Evolutionary conservation across 1,140 invertebrate species (phyloP), one percentile per base, ranked within the genome.

Genomic region (Penaeus vannamei): DNA sequence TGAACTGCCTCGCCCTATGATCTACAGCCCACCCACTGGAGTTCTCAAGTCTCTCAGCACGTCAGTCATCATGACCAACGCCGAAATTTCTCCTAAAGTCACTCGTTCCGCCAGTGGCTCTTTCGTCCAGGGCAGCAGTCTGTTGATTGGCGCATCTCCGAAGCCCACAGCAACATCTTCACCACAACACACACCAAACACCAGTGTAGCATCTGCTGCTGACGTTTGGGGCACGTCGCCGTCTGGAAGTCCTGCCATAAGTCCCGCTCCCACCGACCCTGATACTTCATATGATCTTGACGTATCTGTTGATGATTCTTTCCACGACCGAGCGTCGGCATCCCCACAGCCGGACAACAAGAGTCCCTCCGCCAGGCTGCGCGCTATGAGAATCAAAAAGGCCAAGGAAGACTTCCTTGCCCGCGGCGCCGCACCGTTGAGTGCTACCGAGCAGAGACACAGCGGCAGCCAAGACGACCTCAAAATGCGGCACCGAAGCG

Each of bases 321-420:
- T 46, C 42, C 83, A 89, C 32, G 83, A 89, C n/a, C 87, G 76
- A n/a, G 32, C 62, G 5, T 29, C 53, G 53, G 83, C 8, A 23
- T n/a, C 69, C 23, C 53, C 64, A 23, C 61, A 53, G 61, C 61
- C 87, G n/a, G 81, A 79, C n/a, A 84, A 81, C 36, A 84, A 81
- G 64, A 89, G 87, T 46, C 87, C 87, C 12, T 66, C 87, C 42
- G 69, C 82, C 26, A 81, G 84, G 32, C 60, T 89, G n/a, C 87
- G 87, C 64, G 87, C 87, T 19, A 64, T 89, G 60, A 89, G 66
- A 79, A 77, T 89, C n/a, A 89, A 80, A 62, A 89, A 79, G 64
- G 87, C 87, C 20, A 89, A 89, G 82, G 87, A 89, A 66, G 87
- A 89, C 61, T 89, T 89, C 36, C 81, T 89, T 64, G 64, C 87